Evolutionary conservation across 1,140 invertebrate genomes (phyloP).

Genomic region (Platorchestia sp.): DNA sequence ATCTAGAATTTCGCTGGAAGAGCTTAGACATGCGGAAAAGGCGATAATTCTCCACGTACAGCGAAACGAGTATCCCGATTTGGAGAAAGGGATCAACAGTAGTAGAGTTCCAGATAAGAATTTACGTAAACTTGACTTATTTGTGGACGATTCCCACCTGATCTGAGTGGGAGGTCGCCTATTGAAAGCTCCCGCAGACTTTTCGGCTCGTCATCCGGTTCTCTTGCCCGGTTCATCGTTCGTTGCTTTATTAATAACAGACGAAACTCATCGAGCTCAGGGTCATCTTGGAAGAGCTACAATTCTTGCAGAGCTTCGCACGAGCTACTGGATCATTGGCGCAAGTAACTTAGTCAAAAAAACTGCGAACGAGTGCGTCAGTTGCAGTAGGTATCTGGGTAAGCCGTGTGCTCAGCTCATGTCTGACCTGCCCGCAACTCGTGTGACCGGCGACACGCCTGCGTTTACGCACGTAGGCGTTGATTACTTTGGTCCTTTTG

Average conservation of each 20-base stretch:
- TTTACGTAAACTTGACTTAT: neutral
- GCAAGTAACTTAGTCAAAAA: neutral
- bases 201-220: neutral
- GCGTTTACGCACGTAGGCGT: slow-evolving; percentile 58
- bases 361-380: neutral
- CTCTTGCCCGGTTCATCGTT: neutral
- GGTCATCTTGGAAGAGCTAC: too few species aligned
- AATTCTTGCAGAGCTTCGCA: too few species aligned
- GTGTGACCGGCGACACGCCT: neutral
- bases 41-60: neutral
- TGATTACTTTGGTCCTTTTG: slow-evolving; percentile 59
- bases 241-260: neutral
- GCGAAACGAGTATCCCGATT: neutral
- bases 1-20: neutral
- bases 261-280: neutral
- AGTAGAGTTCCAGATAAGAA: neutral
- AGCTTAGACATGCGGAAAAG: neutral
- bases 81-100: neutral
- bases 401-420: neutral
- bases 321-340: neutral
- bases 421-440: neutral
- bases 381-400: neutral
- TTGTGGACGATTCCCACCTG: neutral
- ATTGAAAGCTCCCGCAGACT: neutral
- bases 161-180: neutral